Conservation (phyloP, 2,113 vertebrate species). For the Monopterus albus region DNA sequence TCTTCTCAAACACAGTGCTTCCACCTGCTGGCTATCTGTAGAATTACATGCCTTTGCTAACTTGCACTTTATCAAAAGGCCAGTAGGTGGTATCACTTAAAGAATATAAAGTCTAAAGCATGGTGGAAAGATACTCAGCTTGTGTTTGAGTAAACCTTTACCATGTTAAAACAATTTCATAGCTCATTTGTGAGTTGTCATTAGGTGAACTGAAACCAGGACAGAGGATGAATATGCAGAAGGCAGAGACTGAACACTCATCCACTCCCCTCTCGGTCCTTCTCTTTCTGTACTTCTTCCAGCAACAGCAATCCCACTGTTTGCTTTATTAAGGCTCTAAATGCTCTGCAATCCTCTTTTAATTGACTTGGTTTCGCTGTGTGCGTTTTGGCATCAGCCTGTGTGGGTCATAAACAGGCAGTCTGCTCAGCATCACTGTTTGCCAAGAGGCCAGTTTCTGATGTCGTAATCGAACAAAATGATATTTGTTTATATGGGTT, state of each 20-base stretch:
- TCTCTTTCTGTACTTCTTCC: conserved; percentile 15
- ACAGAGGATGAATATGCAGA: conserved; percentile 16
- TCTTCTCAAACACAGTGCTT: conserved; percentile 86
- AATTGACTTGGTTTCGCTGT: conserved; percentile 77
- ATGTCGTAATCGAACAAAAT: conserved; percentile 75
- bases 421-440: conserved; percentile 55
- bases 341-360: conserved; percentile 79
- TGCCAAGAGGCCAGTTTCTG: conserved; percentile 71
- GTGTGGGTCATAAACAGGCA: conserved; percentile 59
- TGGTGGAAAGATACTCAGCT: background rate
- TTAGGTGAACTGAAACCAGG: conserved; percentile 21
- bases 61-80: conserved; percentile 58
- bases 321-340: conserved; percentile 80
- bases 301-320: conserved; percentile 58
- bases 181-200: conserved; percentile 14
- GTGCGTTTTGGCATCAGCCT: conserved; percentile 69
- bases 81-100: conserved; percentile 79
- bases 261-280: conserved; percentile 14
- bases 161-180: conserved; percentile 3
- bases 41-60: conserved; percentile 45
- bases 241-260: background rate
- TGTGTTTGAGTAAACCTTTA: conserved; percentile 14
- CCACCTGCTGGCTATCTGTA: conserved; percentile 81
- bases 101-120: conserved; percentile 14
- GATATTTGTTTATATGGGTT: conserved; percentile 67